phyloP scores from a whole-genome alignment of 2,113 vertebrate genomes.

The Polyodon spathula region DNA sequence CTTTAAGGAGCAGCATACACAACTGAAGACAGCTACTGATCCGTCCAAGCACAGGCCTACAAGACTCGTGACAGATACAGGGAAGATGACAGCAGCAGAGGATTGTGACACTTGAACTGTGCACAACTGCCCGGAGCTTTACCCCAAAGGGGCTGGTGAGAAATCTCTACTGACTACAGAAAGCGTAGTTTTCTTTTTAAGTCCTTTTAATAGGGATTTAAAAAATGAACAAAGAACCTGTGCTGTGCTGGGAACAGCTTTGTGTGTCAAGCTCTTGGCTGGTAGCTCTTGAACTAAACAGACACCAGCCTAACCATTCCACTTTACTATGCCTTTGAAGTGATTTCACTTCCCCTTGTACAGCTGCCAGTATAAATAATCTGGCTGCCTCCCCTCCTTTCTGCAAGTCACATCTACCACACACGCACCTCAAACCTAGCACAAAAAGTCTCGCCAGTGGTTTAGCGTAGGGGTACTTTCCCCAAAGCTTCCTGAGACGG shows the following conservation, averaged over 20 bases:
- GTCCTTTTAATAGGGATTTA: slow-evolving; percentile 8
- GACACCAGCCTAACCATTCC: slow-evolving; percentile 46
- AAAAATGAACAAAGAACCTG: not conserved
- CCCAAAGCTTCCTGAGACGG: slow-evolving; percentile 9
- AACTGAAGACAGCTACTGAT: too few species aligned
- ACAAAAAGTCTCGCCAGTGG: not conserved
- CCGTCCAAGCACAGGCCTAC: too few species aligned
- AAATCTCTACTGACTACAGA: too few species aligned
- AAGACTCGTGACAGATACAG: too few species aligned
- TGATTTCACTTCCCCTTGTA: slow-evolving; percentile 59
- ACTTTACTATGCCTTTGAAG: slow-evolving; percentile 62
- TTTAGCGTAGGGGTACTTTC: not conserved
- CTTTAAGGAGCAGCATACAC: too few species aligned
- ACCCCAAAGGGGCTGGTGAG: too few species aligned
- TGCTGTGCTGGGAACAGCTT: slow-evolving; percentile 32
- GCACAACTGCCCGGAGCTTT: too few species aligned
- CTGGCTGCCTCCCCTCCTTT: slow-evolving; percentile 35
- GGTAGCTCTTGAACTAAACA: slow-evolving; percentile 48
- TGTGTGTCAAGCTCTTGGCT: slow-evolving; percentile 37
- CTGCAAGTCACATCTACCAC: slow-evolving; percentile 48
- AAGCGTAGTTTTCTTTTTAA: not conserved
- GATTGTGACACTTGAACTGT: not conserved
- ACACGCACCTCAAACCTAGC: slow-evolving; percentile 11
- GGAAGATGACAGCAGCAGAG: not conserved
- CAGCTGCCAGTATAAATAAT: slow-evolving; percentile 67